Conservation (phyloP, 2,888 invertebrate species). For the Eristalis pertinax region DNA sequence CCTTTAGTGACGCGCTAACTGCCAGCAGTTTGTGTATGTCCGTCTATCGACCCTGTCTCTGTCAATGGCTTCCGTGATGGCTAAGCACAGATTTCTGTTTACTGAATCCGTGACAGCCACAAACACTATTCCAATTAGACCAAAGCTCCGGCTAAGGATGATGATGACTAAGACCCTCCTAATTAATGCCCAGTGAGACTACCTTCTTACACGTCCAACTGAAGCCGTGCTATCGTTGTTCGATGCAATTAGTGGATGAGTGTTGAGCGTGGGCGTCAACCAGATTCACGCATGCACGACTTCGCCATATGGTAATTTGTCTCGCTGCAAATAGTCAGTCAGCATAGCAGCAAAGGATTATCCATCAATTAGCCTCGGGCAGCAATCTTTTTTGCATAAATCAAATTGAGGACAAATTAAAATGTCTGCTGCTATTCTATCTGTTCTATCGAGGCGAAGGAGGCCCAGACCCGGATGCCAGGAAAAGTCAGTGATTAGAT, state of each 20-base stretch:
- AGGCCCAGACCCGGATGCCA: slow-evolving; percentile 67
- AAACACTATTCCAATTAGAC: slow-evolving; percentile 63
- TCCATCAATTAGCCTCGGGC: slow-evolving; percentile 70
- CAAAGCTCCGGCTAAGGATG: slow-evolving; percentile 58
- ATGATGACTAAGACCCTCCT: slow-evolving; percentile 60
- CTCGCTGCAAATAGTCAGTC: slow-evolving; percentile 59
- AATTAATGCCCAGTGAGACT: slow-evolving; percentile 58
- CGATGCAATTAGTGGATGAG: slow-evolving; percentile 68
- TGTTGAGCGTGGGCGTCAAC: slow-evolving; percentile 68
- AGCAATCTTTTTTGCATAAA: slow-evolving; percentile 73
- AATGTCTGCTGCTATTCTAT: slow-evolving; percentile 64
- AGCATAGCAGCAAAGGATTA: slow-evolving; percentile 59
- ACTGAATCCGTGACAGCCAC: slow-evolving; percentile 39
- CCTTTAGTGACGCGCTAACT: slow-evolving; percentile 67
- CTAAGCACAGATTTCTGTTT: slow-evolving; percentile 55
- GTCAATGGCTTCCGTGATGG: slow-evolving; percentile 70
- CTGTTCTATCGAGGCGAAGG: slow-evolving; percentile 39
- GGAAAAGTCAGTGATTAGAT: slow-evolving; percentile 67
- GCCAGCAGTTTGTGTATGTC: slow-evolving; percentile 59
- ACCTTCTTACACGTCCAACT: slow-evolving; percentile 40
- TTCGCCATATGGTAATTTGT: slow-evolving; percentile 71
- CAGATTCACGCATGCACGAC: slow-evolving; percentile 71
- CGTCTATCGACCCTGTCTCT: slow-evolving; percentile 39
- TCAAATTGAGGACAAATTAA: slow-evolving; percentile 75
- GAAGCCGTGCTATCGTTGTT: slow-evolving; percentile 58